phyloP scores from a whole-genome alignment of 35 echinoderm and acorn worm species.

The Diadema setosum region DNA sequence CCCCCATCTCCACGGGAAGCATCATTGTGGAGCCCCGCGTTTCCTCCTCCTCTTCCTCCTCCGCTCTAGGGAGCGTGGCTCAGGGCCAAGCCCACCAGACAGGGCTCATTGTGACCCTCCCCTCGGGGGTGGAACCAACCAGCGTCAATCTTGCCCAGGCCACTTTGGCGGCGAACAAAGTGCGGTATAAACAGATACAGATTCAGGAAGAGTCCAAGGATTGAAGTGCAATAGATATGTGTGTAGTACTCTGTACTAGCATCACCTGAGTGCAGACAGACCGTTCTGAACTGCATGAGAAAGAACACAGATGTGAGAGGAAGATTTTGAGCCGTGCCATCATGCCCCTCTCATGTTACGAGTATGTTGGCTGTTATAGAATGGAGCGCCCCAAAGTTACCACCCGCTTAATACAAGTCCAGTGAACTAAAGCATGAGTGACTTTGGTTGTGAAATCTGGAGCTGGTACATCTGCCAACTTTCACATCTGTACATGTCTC shows the following conservation, averaged over 20 bases:
- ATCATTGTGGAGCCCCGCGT: slow-evolving; percentile 65
- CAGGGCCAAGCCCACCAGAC: neutral
- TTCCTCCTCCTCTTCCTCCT: slow-evolving; percentile 41
- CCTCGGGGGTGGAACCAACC: slow-evolving; percentile 52
- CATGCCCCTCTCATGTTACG: too few relatives aligned
- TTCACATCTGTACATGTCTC: too few relatives aligned
- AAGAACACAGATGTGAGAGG: too few relatives aligned
- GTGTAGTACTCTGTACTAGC: neutral
- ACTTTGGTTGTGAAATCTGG: too few relatives aligned
- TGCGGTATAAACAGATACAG: neutral
- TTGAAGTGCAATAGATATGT: slow-evolving; percentile 8
- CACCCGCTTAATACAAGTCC: too few relatives aligned
- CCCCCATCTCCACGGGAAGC: slow-evolving; percentile 29
- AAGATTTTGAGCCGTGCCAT: too few relatives aligned
- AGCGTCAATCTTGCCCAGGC: neutral
- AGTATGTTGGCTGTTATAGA: too few relatives aligned
- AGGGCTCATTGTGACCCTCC: slow-evolving; percentile 65
- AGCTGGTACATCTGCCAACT: too few relatives aligned
- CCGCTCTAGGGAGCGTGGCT: neutral
- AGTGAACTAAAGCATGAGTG: too few relatives aligned
- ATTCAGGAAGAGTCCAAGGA: neutral
- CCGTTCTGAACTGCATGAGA: slow-evolving; percentile 51
- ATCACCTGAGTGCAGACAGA: too few relatives aligned
- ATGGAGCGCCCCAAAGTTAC: too few relatives aligned
- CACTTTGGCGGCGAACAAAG: neutral